Evolutionary conservation across 1,140 invertebrate species (phyloP).

Genomic region (Metopolophium dirhodum): DNA sequence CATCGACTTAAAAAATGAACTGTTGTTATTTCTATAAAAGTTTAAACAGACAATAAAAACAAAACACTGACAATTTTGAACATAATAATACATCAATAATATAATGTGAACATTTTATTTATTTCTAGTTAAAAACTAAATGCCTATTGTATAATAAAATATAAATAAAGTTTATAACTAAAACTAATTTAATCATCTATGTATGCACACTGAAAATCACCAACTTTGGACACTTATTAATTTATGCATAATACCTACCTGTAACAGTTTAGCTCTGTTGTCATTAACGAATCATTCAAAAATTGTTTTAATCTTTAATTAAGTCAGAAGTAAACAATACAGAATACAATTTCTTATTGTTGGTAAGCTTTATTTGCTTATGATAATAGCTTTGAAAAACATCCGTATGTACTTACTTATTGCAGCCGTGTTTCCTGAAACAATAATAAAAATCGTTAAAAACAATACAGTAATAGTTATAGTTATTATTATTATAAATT

Average conservation of each 20-base stretch:
- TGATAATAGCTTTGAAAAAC: background rate
- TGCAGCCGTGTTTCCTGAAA: slow-evolving; percentile 17
- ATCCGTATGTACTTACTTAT: background rate
- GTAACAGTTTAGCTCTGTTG: background rate
- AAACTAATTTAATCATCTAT: background rate
- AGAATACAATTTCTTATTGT: background rate
- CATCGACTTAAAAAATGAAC: background rate
- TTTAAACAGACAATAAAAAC: background rate
- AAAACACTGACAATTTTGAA: background rate
- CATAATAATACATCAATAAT: background rate
- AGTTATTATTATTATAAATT: too few species aligned
- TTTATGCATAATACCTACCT: background rate
- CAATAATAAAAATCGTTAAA: background rate
- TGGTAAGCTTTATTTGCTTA: background rate
- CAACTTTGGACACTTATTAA: background rate
- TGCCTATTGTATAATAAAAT: background rate
- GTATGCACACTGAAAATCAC: background rate
- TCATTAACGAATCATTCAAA: background rate
- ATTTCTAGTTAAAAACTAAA: background rate
- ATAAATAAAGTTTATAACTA: background rate
- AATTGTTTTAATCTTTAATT: background rate
- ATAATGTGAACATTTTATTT: background rate
- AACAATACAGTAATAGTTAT: background rate
- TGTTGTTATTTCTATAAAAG: background rate
- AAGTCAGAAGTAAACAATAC: background rate